A percentile compares a stretch with the other conserved stretches of the same genome.
Evolutionary conservation across 2,888 invertebrate species (phyloP).

Genomic region (Tenthredo distinguenda): DNA sequence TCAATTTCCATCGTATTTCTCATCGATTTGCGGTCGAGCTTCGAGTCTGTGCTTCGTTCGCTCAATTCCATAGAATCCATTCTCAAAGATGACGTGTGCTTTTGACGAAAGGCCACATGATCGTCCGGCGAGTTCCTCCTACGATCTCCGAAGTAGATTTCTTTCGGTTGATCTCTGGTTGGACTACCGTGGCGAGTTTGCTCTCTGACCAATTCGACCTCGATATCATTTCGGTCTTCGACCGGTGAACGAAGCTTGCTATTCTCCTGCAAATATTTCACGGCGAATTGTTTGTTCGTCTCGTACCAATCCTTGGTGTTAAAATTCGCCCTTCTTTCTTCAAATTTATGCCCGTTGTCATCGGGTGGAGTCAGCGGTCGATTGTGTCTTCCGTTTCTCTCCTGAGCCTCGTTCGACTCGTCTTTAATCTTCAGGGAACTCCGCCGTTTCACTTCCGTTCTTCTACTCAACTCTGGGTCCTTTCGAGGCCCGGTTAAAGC

Average conservation of each 20-base stretch:
- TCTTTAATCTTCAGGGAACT: constrained; percentile 57
- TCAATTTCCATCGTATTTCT: constrained; percentile 14
- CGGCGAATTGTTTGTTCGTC: constrained; percentile 65
- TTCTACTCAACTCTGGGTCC: constrained; percentile 62
- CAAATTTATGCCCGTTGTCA: constrained; percentile 45
- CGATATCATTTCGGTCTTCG: background rate
- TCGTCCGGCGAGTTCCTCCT: background rate
- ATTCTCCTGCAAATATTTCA: constrained; percentile 66
- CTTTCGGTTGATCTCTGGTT: constrained; percentile 23
- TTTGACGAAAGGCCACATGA: background rate
- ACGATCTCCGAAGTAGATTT: constrained; percentile 38
- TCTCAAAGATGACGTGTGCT: constrained; percentile 16
- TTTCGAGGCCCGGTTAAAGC: constrained; percentile 60
- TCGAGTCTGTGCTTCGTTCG: constrained; percentile 9
- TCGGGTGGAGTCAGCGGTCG: constrained; percentile 71
- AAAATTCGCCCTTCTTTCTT: constrained; percentile 54
- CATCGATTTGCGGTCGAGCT: constrained; percentile 8
- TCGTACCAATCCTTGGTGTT: constrained; percentile 68
- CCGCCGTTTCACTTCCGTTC: constrained; percentile 56
- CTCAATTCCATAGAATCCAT: background rate
- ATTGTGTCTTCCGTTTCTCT: constrained; percentile 64
- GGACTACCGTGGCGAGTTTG: background rate
- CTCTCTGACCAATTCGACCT: background rate
- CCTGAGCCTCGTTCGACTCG: constrained; percentile 56
- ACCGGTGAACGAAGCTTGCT: constrained; percentile 55